Percentiles rank a stretch among this genome's conserved stretches.
Evolutionary conservation across 35 echinoderm and acorn worm genomes (phyloP).

Genomic region (Amphiura filiformis): DNA sequence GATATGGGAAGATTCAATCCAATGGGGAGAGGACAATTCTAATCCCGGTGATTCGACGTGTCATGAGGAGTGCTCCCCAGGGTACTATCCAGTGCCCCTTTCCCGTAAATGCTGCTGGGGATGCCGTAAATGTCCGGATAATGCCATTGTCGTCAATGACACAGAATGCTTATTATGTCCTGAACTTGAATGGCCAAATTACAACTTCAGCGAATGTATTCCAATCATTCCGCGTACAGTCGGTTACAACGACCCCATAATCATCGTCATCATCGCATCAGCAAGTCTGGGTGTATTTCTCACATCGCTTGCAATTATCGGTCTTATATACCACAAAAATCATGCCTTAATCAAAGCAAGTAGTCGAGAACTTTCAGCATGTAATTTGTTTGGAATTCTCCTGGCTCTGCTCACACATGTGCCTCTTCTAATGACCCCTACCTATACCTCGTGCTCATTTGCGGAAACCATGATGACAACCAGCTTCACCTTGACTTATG

Average conservation of each 20-base stretch:
- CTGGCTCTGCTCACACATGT: constrained; percentile 18
- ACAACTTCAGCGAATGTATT: neutral
- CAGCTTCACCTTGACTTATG: constrained; percentile 42
- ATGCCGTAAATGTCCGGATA: constrained; percentile 23
- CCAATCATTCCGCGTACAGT: neutral
- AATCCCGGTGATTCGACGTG: constrained; percentile 7
- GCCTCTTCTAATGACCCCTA: constrained; percentile 14
- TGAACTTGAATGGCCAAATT: constrained; percentile 5
- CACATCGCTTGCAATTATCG: neutral
- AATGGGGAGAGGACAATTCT: neutral
- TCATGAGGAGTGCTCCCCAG: constrained; percentile 1
- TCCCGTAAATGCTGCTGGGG: constrained; percentile 40
- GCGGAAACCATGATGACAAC: constrained; percentile 11
- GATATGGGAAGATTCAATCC: neutral
- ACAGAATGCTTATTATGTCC: constrained; percentile 5
- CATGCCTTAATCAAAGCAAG: constrained; percentile 45
- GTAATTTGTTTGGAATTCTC: constrained; percentile 37
- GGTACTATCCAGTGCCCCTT: neutral
- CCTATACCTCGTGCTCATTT: constrained; percentile 27
- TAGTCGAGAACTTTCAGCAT: constrained; percentile 38
- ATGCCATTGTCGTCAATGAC: constrained; percentile 28
- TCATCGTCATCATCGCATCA: neutral
- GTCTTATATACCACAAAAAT: neutral
- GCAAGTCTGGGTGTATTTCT: neutral
- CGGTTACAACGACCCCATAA: neutral